phyloP scores from a whole-genome alignment of 2,888 invertebrate species.

The Syrista parreyssii region DNA sequence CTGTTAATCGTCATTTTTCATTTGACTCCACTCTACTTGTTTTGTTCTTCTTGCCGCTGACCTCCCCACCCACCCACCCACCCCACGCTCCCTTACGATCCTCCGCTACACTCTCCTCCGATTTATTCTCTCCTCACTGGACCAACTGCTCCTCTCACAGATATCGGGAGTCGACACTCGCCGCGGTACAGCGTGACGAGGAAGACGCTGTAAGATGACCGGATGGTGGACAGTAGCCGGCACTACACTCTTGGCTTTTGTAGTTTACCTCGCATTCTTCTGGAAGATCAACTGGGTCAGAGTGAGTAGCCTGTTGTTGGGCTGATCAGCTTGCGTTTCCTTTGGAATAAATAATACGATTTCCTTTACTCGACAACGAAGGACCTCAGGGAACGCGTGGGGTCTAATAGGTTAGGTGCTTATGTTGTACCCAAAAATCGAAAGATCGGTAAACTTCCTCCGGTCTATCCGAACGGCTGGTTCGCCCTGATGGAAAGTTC shows the following conservation, averaged over 20 bases:
- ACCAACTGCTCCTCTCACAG: not conserved
- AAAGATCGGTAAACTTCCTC: constrained; percentile 77
- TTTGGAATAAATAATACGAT: not conserved
- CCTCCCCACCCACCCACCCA: not conserved
- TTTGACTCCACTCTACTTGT: not conserved
- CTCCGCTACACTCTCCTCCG: not conserved
- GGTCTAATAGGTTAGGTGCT: not conserved
- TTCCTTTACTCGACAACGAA: not conserved
- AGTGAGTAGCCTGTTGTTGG: constrained; percentile 40
- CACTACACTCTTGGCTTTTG: constrained; percentile 31
- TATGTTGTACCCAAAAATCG: constrained; percentile 51
- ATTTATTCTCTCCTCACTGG: not conserved
- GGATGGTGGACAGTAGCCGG: constrained; percentile 38
- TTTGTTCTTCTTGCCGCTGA: not conserved
- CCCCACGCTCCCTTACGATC: not conserved
- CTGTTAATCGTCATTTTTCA: not conserved
- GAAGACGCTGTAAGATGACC: constrained; percentile 32
- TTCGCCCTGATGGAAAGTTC: constrained; percentile 80
- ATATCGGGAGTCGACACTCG: not conserved
- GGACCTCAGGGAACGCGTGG: constrained; percentile 6
- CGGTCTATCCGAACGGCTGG: constrained; percentile 93
- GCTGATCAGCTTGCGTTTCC: not conserved
- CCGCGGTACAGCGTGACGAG: not conserved
- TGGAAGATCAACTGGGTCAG: constrained; percentile 57
- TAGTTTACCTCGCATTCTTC: constrained; percentile 50